Evolutionary conservation across 2,113 vertebrate genomes (phyloP), one percentile per base, ranked within the genome.

Genomic region (Numida meleagris): DNA sequence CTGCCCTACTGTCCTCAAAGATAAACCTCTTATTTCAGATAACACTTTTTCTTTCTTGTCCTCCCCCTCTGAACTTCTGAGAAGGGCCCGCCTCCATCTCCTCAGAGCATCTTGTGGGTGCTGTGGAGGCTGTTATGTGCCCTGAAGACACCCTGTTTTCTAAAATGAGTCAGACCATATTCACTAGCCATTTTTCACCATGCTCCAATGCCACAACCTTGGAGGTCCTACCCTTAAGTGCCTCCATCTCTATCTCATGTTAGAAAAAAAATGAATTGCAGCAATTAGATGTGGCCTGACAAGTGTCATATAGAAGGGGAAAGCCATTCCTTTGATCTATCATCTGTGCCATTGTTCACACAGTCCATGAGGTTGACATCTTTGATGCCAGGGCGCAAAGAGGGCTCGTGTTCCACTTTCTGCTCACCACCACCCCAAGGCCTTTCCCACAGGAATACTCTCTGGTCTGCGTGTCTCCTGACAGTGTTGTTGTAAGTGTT

Each of bases 231-330:
- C 2, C 2, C 27, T 58, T 31, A 66, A 5, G 2, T 81, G 17
- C 5, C 2, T 72, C 27, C 12, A 3, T 16, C 16, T 43, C 46
- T 72, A 82, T 65, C 4, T 12, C 12, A 43, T 33, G 17, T 57
- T 8, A 13, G 43, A 19, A 17, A 83, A 87, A 84, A 84, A 33
- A 4, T 48, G 11, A 3, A 42, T 36, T 36, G 8, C 27, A 59
- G 10, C 13, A 14, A 33, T 34, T 42, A 68, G 14, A 58, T 53
- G 9, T 42, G 4, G 1, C 33, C 43, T 62, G n/a, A 40, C 0
- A 4, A 82, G 6, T 4, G 2, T 14, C 15, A 14, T 0, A 0
- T 5, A 63, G 19, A 55, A 11, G 9, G 8, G 25, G 2, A 24
- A 34, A 82, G 36, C 2, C 25, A 45, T 51, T 88, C 14, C 10